These are phyloP conservation scores for Coleophora flavipennella DNA, from an alignment of 2,888 invertebrate species.

Conservation along the genomic window DNA sequence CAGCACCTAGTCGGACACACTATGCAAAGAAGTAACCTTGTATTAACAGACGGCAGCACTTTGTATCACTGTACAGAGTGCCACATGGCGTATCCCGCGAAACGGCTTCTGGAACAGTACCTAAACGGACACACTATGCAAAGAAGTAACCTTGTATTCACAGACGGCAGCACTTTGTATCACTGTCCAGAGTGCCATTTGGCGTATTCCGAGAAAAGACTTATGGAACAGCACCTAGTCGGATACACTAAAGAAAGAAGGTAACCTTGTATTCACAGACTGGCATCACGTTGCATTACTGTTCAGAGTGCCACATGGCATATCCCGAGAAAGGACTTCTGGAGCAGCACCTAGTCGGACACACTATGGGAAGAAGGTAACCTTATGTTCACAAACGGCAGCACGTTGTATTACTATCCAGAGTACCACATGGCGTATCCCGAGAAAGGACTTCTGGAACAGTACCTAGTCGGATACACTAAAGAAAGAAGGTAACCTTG, in stretches of 20 bases:
- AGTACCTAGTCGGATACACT: conserved; percentile 88
- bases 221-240: conserved; percentile 87
- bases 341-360: conserved; percentile 89
- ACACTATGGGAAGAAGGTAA: conserved; percentile 84
- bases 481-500: conserved; percentile 79
- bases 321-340: conserved; percentile 87
- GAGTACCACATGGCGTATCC: conserved; percentile 94
- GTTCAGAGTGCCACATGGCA: conserved; percentile 92
- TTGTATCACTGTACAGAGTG: conserved; percentile 91
- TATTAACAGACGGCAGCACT: conserved; percentile 75
- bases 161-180: conserved; percentile 81
- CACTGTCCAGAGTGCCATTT: conserved; percentile 93
- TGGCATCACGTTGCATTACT: conserved; percentile 89
- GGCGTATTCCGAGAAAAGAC: conserved; percentile 88
- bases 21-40: conserved; percentile 79
- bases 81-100: conserved; percentile 91
- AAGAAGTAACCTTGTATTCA: background rate
- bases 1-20: conserved; percentile 90
- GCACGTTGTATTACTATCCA: conserved; percentile 88
- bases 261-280: too few species aligned
- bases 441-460: conserved; percentile 86
- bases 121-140: conserved; percentile 88
- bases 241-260: conserved; percentile 91
- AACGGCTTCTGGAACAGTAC: conserved; percentile 87
- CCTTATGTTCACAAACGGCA: too few species aligned